phyloP scores from a whole-genome alignment of 2,113 vertebrate genomes.

The Carollia perspicillata region DNA sequence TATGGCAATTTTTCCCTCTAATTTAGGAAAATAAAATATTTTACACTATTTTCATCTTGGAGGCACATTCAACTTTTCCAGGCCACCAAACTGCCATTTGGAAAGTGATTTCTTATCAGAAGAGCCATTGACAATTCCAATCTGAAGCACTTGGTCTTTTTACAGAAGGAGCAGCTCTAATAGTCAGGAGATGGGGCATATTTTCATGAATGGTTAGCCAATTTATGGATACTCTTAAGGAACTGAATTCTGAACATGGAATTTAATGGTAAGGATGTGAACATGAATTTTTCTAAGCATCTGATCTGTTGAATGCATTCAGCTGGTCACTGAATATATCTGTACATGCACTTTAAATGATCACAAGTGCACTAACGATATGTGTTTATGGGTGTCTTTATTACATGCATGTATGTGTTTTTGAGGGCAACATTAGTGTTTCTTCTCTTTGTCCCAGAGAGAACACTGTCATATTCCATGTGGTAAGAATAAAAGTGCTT shows the following conservation, averaged over 20 bases:
- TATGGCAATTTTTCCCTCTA: not conserved
- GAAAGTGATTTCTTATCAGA: not conserved
- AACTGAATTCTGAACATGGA: not conserved
- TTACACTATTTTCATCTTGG: not conserved
- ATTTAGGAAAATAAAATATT: not conserved
- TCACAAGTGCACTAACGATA: not conserved
- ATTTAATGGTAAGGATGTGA: not conserved
- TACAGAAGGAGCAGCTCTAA: not conserved
- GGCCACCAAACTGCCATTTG: not conserved
- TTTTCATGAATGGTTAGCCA: not conserved
- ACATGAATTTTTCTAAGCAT: not conserved
- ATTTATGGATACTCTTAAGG: not conserved
- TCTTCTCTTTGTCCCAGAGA: not conserved
- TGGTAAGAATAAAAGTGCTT: slow-evolving; percentile 4
- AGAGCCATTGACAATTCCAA: not conserved
- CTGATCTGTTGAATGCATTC: not conserved
- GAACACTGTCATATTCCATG: not conserved
- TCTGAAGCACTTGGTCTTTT: not conserved
- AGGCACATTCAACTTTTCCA: not conserved
- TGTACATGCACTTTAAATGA: not conserved
- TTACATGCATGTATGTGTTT: not conserved
- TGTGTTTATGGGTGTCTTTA: not conserved
- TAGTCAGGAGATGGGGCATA: not conserved
- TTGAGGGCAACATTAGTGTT: not conserved
- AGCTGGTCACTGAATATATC: not conserved